A percentile compares a stretch with the other conserved stretches of the same genome.
Evolutionary conservation across 2,888 invertebrate genomes (phyloP).

Genomic region (Agelastica alni): DNA sequence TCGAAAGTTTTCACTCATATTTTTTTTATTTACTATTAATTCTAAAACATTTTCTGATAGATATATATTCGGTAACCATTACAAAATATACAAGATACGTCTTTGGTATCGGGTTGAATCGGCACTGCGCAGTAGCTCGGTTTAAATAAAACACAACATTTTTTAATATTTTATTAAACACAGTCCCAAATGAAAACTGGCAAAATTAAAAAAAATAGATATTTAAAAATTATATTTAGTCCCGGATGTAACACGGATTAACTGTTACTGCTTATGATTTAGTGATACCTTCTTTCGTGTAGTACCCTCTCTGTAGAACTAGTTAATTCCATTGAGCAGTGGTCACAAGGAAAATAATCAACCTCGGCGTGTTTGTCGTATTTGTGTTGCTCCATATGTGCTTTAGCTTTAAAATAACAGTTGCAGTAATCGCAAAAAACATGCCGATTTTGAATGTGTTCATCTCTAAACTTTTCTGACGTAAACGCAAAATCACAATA

Average conservation of each 20-base stretch:
- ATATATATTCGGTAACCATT: too few species aligned
- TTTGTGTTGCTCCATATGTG: slow-evolving; percentile 3
- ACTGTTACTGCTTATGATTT: not conserved
- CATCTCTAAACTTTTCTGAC: not conserved
- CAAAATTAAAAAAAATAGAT: too few species aligned
- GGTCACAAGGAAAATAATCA: slow-evolving; percentile 4
- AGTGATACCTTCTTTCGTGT: not conserved
- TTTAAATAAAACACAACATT: too few species aligned
- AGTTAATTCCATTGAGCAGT: not conserved
- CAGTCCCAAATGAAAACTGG: too few species aligned
- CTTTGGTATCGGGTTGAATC: too few species aligned
- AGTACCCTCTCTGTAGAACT: not conserved
- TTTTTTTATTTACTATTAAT: too few species aligned
- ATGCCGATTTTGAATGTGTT: not conserved
- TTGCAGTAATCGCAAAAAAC: not conserved
- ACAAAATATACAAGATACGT: too few species aligned
- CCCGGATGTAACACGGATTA: not conserved
- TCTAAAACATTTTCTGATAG: too few species aligned
- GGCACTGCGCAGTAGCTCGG: too few species aligned
- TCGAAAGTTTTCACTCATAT: too few species aligned
- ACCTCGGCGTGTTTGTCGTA: not conserved
- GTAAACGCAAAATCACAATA: slow-evolving; percentile 2
- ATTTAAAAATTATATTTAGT: not conserved
- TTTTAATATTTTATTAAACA: too few species aligned
- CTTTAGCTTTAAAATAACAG: not conserved